Evolutionary conservation across 1,140 invertebrate genomes (phyloP).

Genomic region (Conus ventricosus): DNA sequence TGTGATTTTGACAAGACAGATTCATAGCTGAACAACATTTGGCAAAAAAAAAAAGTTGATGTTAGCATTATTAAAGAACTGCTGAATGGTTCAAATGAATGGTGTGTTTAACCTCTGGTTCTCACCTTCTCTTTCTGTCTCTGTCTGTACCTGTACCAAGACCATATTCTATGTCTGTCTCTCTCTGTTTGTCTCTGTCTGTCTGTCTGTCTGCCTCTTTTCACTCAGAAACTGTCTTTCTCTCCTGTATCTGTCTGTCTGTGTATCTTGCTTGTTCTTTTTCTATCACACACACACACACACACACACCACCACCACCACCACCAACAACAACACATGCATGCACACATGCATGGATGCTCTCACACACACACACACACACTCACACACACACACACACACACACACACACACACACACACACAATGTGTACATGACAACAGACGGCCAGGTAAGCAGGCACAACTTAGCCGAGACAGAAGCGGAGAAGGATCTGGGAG

Average conservation of each 20-base stretch:
- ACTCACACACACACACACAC: slow-evolving; percentile 26
- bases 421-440: too few species aligned
- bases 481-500: too few species aligned
- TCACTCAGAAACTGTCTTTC: not conserved
- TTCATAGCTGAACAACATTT: too few species aligned
- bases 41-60: too few species aligned
- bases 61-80: too few species aligned
- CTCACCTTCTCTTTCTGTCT: not conserved
- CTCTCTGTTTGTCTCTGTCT: not conserved
- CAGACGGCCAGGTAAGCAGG: too few species aligned
- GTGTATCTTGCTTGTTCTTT: not conserved
- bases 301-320: slow-evolving; percentile 9
- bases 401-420: not conserved
- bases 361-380: slow-evolving; percentile 28
- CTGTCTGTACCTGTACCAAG: not conserved
- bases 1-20: too few species aligned
- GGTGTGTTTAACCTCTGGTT: not conserved
- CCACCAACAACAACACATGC: slow-evolving; percentile 23
- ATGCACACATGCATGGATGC: not conserved
- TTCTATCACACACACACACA: slow-evolving; percentile 23
- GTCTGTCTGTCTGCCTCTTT: not conserved
- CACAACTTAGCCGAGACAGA: too few species aligned
- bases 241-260: slow-evolving; percentile 3
- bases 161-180: not conserved
- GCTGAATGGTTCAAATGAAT: too few species aligned